Evolutionary conservation across 2,888 invertebrate species (phyloP).

Genomic region (Blomia tropicalis): DNA sequence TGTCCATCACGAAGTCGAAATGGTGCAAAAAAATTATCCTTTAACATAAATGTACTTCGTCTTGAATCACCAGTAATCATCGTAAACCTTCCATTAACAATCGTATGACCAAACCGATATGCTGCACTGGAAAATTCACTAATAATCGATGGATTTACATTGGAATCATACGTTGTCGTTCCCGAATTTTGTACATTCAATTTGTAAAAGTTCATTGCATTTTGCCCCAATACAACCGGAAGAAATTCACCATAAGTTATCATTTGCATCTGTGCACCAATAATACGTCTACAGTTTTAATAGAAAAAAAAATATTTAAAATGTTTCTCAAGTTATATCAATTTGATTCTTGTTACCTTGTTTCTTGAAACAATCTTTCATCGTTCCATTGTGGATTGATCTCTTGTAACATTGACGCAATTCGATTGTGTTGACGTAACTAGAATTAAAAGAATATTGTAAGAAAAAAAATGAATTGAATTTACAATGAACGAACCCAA

Average conservation of each 20-base stretch:
- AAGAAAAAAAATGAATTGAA: no score
- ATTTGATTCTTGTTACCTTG: slow-evolving; percentile 28
- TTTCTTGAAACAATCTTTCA: slow-evolving; percentile 36
- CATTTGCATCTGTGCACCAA: slow-evolving; percentile 41
- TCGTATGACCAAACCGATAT: slow-evolving; percentile 42
- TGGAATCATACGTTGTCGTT: slow-evolving; percentile 46
- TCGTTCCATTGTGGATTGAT: slow-evolving; percentile 35
- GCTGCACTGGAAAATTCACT: slow-evolving; percentile 61
- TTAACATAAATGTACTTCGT: slow-evolving; percentile 34
- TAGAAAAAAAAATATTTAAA: neutral
- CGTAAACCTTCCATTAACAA: slow-evolving; percentile 57
- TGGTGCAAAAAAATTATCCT: slow-evolving; percentile 24
- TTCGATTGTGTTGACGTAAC: slow-evolving; percentile 30
- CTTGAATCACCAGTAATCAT: slow-evolving; percentile 56
- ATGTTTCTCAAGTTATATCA: neutral
- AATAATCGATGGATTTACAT: slow-evolving; percentile 56
- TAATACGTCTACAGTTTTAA: slow-evolving; percentile 34
- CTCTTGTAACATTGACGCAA: slow-evolving; percentile 27
- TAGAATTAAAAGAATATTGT: neutral
- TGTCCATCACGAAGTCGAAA: slow-evolving; percentile 18
- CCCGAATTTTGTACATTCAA: slow-evolving; percentile 50
- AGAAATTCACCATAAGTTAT: slow-evolving; percentile 37
- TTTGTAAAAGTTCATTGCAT: slow-evolving; percentile 20
- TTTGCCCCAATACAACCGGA: slow-evolving; percentile 56
- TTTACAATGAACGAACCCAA: slow-evolving; percentile 22